These are phyloP conservation scores for Nipponia nippon DNA, from an alignment of 2,113 vertebrate genomes.

Conservation along the genomic window DNA sequence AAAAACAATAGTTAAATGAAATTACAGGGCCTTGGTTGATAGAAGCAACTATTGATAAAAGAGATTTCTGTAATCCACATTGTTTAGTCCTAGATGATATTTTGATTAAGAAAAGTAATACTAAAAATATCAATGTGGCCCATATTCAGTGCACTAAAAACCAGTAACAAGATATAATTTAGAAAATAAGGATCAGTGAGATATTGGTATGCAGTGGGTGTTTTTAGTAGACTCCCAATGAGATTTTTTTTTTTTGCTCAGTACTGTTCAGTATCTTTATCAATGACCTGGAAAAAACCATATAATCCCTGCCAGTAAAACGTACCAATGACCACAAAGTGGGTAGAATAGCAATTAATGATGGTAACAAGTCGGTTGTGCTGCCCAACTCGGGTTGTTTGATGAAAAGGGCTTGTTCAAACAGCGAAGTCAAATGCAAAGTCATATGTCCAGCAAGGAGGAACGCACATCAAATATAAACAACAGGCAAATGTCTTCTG, in stretches of 20 bases:
- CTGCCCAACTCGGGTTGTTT: not conserved
- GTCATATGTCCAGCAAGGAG: not conserved
- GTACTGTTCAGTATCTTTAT: not conserved
- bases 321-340: not conserved
- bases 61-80: not conserved
- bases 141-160: not conserved
- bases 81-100: not conserved
- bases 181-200: not conserved
- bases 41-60: not conserved
- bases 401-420: not conserved
- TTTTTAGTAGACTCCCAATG: not conserved
- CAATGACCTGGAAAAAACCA: not conserved
- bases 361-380: not conserved
- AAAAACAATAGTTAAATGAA: not conserved
- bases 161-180: not conserved
- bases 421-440: not conserved
- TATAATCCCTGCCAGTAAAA: not conserved
- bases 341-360: not conserved
- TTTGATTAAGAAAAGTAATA: not conserved
- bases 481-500: conserved; percentile 10
- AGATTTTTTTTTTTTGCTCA: not conserved
- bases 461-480: not conserved
- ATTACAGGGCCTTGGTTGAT: not conserved
- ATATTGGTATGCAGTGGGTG: not conserved
- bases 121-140: not conserved